Evolutionary conservation across 1,140 invertebrate species (phyloP), one percentile per base, ranked within the genome.

Genomic region (Mamestra configurata): DNA sequence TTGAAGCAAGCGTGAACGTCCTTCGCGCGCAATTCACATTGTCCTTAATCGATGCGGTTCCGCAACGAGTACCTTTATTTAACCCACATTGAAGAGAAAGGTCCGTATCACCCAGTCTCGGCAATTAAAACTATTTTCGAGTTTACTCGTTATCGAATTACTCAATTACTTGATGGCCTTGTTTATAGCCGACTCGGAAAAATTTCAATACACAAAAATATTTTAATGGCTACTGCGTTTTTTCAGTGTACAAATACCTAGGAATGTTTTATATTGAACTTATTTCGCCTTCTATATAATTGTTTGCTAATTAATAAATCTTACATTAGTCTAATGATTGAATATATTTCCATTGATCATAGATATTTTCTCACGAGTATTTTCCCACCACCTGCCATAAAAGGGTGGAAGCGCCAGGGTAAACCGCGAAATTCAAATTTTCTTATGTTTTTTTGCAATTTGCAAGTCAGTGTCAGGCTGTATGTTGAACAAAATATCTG

Each of bases 1-100:
- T 82, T 82, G 77, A 43, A 64, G 40, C 37, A 18, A 59, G 20
- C 22, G 24, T 6, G 31, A 8, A 49, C 57, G 81, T 82, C 81
- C 81, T 82, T 82, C 77, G 55, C 59, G 35, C 64, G 20, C 11
- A 22, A 24, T 27, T 73, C 68, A 70, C 43, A 40, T 64, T 70
- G 79, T 72, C 66, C 79, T 77, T 77, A 76, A 76, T 76, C 40
- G 40, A 71, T 22, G 57, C 4, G 2, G 57, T 76, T 49, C 73
- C 73, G 43, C 73, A 68, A 68, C 64, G 46, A 57, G 46, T 35
- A 59, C 46, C 22, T 77, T 66, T 64, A 51, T 77, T 76, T 66
- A 66, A 77, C 59, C 59, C 20, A 77, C 59, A 51, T 77, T 73
- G 49, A 73, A 73, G 71, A 57, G 71, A 71, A 71, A 71, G 68